A percentile compares a stretch with the other conserved stretches of the same genome.
Conservation (phyloP, 2,888 invertebrate genomes). For the Hirudinaria manillensis region DNA sequence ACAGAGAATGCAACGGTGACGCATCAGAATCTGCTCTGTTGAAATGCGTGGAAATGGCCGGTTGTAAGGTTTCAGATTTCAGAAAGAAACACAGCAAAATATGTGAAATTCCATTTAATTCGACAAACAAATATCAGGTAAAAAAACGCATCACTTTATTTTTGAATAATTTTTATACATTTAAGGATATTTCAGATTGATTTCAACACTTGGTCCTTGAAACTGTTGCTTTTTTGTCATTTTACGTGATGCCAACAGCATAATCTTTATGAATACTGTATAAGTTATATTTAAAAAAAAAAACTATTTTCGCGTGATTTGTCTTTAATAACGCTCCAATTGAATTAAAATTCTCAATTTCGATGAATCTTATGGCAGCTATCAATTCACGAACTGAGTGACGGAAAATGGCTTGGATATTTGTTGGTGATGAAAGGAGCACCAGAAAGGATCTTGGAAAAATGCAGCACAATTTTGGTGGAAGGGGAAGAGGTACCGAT, state of each 20-base stretch:
- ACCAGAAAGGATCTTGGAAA: slow-evolving; percentile 86
- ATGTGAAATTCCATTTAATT: slow-evolving; percentile 57
- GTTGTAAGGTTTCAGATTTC: slow-evolving; percentile 50
- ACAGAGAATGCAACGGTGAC: slow-evolving; percentile 56
- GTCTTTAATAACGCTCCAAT: too few species aligned
- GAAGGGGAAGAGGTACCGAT: slow-evolving; percentile 83
- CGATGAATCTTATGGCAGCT: slow-evolving; percentile 58
- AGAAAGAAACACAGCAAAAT: slow-evolving; percentile 51
- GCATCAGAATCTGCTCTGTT: slow-evolving; percentile 57
- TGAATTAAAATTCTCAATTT: too few species aligned
- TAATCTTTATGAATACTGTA: too few species aligned
- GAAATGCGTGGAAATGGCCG: slow-evolving; percentile 53
- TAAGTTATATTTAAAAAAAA: too few species aligned
- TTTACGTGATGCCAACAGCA: too few species aligned
- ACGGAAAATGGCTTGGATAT: slow-evolving; percentile 59
- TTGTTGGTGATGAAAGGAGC: slow-evolving; percentile 79
- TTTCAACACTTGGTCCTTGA: too few species aligned
- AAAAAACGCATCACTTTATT: too few species aligned
- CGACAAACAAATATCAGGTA: slow-evolving; percentile 57
- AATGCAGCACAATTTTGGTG: slow-evolving; percentile 80
- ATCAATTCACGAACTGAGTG: slow-evolving; percentile 81
- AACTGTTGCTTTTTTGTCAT: too few species aligned
- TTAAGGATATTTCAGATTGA: too few species aligned
- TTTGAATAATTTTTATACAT: too few species aligned
- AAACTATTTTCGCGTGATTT: too few species aligned